Evolutionary conservation across 2,888 invertebrate species (phyloP).

Genomic region (Spialia ferax): DNA sequence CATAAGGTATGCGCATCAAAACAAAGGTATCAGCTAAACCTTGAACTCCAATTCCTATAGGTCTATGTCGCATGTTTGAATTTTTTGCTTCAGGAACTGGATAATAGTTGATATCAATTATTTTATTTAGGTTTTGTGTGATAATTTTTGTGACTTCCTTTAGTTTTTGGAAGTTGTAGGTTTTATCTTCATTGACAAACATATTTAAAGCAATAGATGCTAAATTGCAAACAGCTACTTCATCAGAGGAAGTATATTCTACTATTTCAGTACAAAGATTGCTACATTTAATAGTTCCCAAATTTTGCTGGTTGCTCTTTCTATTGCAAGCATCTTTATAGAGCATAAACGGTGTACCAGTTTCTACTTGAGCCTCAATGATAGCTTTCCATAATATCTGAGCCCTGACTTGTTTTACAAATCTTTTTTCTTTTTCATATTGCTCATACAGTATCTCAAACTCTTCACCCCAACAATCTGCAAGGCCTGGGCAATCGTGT

Average conservation of each 20-base stretch:
- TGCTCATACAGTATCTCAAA: constrained; percentile 95
- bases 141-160: constrained; percentile 95
- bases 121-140: constrained; percentile 97
- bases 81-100: constrained; percentile 95
- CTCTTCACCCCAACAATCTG: constrained; percentile 97
- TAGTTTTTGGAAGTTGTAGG: constrained; percentile 95
- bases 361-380: constrained; percentile 98
- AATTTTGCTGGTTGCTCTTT: constrained; percentile 99
- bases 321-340: constrained; percentile 98
- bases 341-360: constrained; percentile 99
- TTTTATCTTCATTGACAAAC: constrained; percentile 93
- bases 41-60: constrained; percentile 98
- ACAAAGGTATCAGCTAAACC: constrained; percentile 99
- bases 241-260: constrained; percentile 96
- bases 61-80: constrained; percentile 95
- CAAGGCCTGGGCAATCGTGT: constrained; percentile 95
- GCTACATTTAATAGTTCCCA: constrained; percentile 99
- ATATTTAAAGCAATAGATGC: constrained; percentile 98
- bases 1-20: constrained; percentile 96
- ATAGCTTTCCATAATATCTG: constrained; percentile 97
- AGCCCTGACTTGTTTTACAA: constrained; percentile 90
- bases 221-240: constrained; percentile 99
- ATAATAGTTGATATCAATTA: constrained; percentile 98
- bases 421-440: constrained; percentile 94
- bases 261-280: constrained; percentile 99